A percentile compares a stretch with the other conserved stretches of the same genome.
phyloP scores from a whole-genome alignment of 2,797 vertebrate species.

The Lepilemur ruficaudatus region DNA sequence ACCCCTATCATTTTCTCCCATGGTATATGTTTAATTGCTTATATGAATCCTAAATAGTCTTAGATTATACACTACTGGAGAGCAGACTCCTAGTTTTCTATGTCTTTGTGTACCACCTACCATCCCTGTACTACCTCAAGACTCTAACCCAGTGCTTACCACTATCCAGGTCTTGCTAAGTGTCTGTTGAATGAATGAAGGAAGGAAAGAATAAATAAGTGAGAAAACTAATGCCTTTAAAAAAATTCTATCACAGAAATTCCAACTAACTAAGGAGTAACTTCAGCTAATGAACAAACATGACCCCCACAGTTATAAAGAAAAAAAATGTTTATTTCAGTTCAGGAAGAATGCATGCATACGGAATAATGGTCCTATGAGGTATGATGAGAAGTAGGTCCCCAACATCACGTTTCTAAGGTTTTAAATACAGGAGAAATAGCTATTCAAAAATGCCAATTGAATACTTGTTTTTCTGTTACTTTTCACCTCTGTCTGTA shows the following conservation, averaged over 20 bases:
- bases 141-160: neutral
- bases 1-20: neutral
- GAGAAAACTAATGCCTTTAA: neutral
- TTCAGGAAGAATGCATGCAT: neutral
- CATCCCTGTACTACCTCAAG: neutral
- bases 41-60: neutral
- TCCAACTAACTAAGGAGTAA: neutral
- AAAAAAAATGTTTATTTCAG: neutral
- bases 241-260: neutral
- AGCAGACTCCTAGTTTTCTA: neutral
- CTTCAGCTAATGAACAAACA: neutral
- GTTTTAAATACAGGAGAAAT: slow-evolving; percentile 7
- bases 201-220: neutral
- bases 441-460: neutral
- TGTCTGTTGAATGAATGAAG: neutral
- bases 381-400: neutral
- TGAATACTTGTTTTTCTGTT: neutral
- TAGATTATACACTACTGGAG: neutral
- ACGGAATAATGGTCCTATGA: neutral
- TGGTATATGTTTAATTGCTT: neutral
- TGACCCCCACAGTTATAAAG: neutral
- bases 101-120: neutral
- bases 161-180: neutral
- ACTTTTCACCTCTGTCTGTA: neutral
- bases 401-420: neutral